Evolutionary conservation across 2,797 vertebrate genomes (phyloP).

Genomic region (Leptodactylus fallax): DNA sequence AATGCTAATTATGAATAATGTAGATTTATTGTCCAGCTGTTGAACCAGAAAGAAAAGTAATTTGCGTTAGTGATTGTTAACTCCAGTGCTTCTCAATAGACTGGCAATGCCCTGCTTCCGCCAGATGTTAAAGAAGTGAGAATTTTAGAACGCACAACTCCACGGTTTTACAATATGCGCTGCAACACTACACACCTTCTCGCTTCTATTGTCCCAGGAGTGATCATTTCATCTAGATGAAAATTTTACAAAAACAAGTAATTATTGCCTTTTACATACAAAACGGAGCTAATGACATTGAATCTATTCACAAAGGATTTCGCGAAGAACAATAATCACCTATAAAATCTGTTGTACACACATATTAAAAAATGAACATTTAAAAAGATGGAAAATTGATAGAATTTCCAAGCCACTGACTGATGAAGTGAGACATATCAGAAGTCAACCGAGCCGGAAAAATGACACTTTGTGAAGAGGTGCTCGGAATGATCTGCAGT

Average conservation of each 20-base stretch:
- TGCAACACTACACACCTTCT: conserved; percentile 13
- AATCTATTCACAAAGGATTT: conserved; percentile 61
- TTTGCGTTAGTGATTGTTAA: conserved; percentile 56
- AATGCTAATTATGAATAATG: conserved; percentile 65
- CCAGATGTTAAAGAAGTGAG: conserved; percentile 40
- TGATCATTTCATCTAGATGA: conserved; percentile 24
- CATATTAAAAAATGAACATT: conserved; percentile 78
- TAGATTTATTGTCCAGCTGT: conserved; percentile 62
- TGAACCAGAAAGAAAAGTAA: conserved; percentile 58
- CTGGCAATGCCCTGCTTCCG: conserved; percentile 18
- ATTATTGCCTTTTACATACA: conserved; percentile 64
- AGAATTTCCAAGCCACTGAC: conserved; percentile 79
- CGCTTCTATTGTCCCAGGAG: conserved; percentile 12
- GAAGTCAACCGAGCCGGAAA: conserved; percentile 81
- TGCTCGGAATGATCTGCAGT: conserved; percentile 79
- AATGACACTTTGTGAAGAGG: conserved; percentile 80
- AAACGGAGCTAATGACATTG: conserved; percentile 1
- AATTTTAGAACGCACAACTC: not conserved
- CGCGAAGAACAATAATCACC: conserved; percentile 82
- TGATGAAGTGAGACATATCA: conserved; percentile 82
- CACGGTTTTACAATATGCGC: conserved; percentile 11
- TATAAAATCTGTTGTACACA: conserved; percentile 80
- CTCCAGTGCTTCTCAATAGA: conserved; percentile 14
- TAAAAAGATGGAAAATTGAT: conserved; percentile 79
- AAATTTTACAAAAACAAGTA: conserved; percentile 64